Evolutionary conservation across 2,888 invertebrate species (phyloP).

Genomic region (Mythimna ferrago): DNA sequence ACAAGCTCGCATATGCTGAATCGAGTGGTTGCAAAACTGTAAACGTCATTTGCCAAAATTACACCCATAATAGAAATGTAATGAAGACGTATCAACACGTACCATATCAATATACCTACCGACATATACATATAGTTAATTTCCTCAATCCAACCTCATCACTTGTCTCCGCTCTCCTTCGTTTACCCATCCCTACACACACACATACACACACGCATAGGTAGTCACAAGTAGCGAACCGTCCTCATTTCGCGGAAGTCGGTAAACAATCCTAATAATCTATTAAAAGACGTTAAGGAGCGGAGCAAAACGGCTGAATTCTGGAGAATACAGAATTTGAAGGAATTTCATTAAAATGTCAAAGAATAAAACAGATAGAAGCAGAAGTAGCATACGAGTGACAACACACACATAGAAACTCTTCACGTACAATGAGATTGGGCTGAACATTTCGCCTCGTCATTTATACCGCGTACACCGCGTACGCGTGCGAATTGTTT

Average conservation of each 20-base stretch:
- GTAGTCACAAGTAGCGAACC: neutral
- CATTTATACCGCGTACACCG: no score
- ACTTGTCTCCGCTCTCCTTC: neutral
- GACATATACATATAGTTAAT: neutral
- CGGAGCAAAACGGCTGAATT: slow-evolving; percentile 27
- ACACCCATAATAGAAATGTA: neutral
- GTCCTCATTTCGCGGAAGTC: slow-evolving; percentile 41
- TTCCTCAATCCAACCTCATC: slow-evolving; percentile 5
- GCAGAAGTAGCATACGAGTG: slow-evolving; percentile 7
- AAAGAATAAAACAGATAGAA: neutral
- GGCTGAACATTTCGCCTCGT: no score
- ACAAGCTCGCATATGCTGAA: neutral
- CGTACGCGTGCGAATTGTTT: no score
- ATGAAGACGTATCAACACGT: neutral
- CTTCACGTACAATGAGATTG: neutral
- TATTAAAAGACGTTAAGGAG: slow-evolving; percentile 47
- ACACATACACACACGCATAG: neutral
- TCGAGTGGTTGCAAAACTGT: neutral
- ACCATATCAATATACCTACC: neutral
- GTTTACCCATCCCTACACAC: neutral
- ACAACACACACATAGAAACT: neutral
- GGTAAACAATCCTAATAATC: slow-evolving; percentile 58
- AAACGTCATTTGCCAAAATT: neutral
- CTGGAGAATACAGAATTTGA: slow-evolving; percentile 21
- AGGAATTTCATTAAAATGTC: slow-evolving; percentile 56